These are phyloP conservation scores for Acrobasis repandana DNA, from an alignment of 2,888 invertebrate species.

Conservation along the genomic window DNA sequence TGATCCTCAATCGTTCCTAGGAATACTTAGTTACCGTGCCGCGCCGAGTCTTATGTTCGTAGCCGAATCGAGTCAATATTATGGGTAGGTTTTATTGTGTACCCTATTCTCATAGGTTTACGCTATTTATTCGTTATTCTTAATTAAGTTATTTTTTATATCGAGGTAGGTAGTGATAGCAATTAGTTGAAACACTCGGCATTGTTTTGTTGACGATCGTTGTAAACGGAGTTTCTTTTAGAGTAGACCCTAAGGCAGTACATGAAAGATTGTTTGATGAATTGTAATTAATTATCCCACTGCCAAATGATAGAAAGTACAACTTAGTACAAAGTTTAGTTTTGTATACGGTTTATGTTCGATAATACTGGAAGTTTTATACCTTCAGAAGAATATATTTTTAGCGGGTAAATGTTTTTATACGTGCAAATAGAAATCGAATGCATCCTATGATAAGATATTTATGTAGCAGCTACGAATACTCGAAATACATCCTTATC, in stretches of 20 bases:
- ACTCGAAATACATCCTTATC: conserved; percentile 17
- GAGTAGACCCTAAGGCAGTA: conserved; percentile 45
- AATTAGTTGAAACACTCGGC: conserved; percentile 40
- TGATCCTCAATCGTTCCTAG: conserved; percentile 71
- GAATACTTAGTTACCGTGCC: conserved; percentile 57
- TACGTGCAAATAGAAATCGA: conserved; percentile 5
- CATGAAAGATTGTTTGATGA: conserved; percentile 39
- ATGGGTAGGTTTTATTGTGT: conserved; percentile 47
- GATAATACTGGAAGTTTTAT: conserved; percentile 42
- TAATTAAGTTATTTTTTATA: conserved; percentile 56
- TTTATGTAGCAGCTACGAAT: conserved; percentile 38
- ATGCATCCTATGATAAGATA: conserved; percentile 23
- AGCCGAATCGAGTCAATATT: conserved; percentile 60
- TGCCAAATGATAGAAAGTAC: conserved; percentile 74
- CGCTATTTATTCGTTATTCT: conserved; percentile 67
- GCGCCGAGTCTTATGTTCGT: conserved; percentile 71
- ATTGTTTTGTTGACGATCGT: conserved; percentile 42
- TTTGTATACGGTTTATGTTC: conserved; percentile 47
- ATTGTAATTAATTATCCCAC: conserved; percentile 53
- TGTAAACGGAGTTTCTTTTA: conserved; percentile 52
- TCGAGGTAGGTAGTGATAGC: conserved; percentile 44
- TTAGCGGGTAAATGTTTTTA: conserved; percentile 17
- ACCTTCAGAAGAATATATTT: conserved; percentile 38
- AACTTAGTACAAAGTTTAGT: conserved; percentile 57
- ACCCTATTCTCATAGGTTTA: conserved; percentile 53